Evolutionary conservation across 1,140 invertebrate genomes (phyloP), one percentile per base, ranked within the genome.

Genomic region (Eufriesea mexicana): DNA sequence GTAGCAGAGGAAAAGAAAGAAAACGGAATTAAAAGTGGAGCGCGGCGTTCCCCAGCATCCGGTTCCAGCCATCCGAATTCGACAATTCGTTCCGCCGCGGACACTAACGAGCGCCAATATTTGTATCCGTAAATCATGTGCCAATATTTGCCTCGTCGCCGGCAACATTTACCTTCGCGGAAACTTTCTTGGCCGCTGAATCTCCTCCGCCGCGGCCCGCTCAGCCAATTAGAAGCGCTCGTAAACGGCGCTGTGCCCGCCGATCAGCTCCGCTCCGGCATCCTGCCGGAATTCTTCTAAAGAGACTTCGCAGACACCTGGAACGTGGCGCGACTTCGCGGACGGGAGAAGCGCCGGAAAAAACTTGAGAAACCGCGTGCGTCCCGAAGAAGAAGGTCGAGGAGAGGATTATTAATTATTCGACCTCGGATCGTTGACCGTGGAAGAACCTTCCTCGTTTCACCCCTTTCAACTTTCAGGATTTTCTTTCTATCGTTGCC

Each of bases 101-200:
- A 62, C 62, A 77, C 72, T 88, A 88, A 88, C 86, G 83, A 88
- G 86, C 77, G 86, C 86, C 86, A 88, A 88, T 88, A 88, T 88
- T 88, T 88, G 86, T 88, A 88, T 88, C 83, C 86, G 86, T 88
- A 88, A 88, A 88, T 85, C 86, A 78, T 74, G 73, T 73, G 62
- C 74, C 86, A 88, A 88, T 88, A 88, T 88, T 88, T 88, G 78
- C 83, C 61, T 78, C 70, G 73, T 49, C 45, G 45, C 55, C 59
- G 64, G 82, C 83, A 87, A 87, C 85, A 80, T 86, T 89, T 84
- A 70, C 78, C 76, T 80, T 83, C 23, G 54, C 45, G 42, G 55
- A 83, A 83, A 85, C 68, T 84, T 88, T 83, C 49, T 75, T 64
- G 20, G 62, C 35, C 76, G 49, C 57, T 25, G 55, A 28, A 47